Evolutionary conservation across 92 coral and sea anemone species (phyloP), one percentile per base, ranked within the genome.

Genomic region (Porites evermanni): DNA sequence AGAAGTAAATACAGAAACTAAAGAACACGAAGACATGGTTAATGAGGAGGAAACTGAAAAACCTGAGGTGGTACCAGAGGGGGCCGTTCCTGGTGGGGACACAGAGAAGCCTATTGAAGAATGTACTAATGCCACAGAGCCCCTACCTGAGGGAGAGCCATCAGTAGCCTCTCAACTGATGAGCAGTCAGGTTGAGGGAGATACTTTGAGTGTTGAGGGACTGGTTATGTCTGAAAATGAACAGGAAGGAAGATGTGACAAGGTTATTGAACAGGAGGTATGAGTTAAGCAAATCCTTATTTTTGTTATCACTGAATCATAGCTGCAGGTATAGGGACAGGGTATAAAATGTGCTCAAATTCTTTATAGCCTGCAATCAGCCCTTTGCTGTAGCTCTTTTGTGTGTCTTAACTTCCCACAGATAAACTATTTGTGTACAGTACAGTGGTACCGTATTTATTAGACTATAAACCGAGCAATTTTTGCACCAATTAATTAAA

Each of bases 151-250:
- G 16, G 92, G 72, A 29, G 96, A 86, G 47, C 98, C 94, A 61
- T 94, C 98, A 17, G 94, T 94, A 13, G 98, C 98, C 10, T 94
- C 95, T 11, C 98, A 87, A 74, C 91, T 94, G 64, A 93, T 94
- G 98, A 91, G 77, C 9, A 68, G 87, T 26, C 92, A 94, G 61
- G 94, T 86, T 52, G 98, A 94, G 69, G 93, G 90, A 13, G 97
- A 89, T 50, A 64, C 78, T 2, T 52, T 92, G 50, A 93, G 95
- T 81, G 91, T 94, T 50, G 98, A 94, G 73, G 96, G 98, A 70
- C 76, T 93, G 88, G 94, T 87, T 23, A 88, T 94, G 51, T 90
- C 98, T 74, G 98, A 91, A 18, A 96, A 90, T 23, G 94, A 94
- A 38, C 79, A 91, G 65, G 96, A 93, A 50, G 94, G 93, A 5